phyloP scores from a whole-genome alignment of 2,888 invertebrate species.

The Imbricaverruca yamaguchii region DNA sequence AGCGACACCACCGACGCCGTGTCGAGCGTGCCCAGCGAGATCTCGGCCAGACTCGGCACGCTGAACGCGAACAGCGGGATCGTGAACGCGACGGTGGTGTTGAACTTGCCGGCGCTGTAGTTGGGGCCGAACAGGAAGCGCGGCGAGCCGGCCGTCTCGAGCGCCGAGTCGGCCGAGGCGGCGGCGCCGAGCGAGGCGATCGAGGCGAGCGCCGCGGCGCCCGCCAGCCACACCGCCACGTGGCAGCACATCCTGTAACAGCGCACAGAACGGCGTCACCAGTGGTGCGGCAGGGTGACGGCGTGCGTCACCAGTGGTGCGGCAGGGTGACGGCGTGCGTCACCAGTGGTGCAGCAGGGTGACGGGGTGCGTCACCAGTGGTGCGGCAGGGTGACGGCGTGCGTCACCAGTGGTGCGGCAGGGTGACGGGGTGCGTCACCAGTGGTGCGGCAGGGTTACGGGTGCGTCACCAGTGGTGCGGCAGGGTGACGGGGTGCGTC shows the following conservation, averaged over 20 bases:
- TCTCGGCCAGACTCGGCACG: constrained; percentile 27
- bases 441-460: too few relatives aligned
- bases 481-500: too few relatives aligned
- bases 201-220: background rate
- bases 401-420: too few relatives aligned
- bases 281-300: too few relatives aligned
- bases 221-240: background rate
- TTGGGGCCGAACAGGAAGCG: constrained; percentile 32
- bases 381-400: too few relatives aligned
- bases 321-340: too few relatives aligned
- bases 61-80: constrained; percentile 36
- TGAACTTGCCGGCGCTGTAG: constrained; percentile 34
- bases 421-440: too few relatives aligned
- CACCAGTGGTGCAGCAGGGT: too few relatives aligned
- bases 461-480: too few relatives aligned
- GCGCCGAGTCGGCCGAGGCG: background rate
- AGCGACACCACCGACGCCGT: constrained; percentile 25
- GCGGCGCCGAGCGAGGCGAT: background rate
- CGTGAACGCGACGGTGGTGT: constrained; percentile 37
- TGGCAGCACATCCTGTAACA: background rate
- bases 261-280: too few relatives aligned
- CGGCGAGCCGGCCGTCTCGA: constrained; percentile 23
- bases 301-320: too few relatives aligned
- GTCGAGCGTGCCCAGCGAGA: constrained; percentile 12
- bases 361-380: too few relatives aligned